phyloP scores from a whole-genome alignment of 2,113 vertebrate genomes.

The Geococcyx californianus region DNA sequence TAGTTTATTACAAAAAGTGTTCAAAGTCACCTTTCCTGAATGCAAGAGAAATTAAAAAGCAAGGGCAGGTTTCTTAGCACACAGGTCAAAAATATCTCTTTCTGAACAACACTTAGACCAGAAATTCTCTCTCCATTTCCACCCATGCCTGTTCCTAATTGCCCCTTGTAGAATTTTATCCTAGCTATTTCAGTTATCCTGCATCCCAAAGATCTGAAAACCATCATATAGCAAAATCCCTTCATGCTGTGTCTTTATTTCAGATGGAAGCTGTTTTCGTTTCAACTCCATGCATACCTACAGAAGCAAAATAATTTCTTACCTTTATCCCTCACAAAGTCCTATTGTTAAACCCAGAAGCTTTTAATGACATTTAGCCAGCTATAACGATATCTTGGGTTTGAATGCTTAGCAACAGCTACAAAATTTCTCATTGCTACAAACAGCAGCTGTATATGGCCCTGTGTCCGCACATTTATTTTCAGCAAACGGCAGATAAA shows the following conservation, averaged over 20 bases:
- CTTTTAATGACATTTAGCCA: not conserved
- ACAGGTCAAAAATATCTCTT: not conserved
- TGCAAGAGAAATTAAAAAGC: not conserved
- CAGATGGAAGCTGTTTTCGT: not conserved
- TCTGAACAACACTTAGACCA: not conserved
- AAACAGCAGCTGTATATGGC: not conserved
- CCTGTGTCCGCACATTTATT: not conserved
- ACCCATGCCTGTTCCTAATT: not conserved
- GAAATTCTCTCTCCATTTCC: not conserved
- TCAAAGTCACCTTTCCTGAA: not conserved
- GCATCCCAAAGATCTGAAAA: not conserved
- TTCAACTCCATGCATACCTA: not conserved
- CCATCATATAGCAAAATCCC: not conserved
- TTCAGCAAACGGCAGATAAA: conserved; percentile 2
- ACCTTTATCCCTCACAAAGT: not conserved
- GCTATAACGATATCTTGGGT: not conserved
- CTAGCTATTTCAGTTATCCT: not conserved
- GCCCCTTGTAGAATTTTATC: not conserved
- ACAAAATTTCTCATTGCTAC: not conserved
- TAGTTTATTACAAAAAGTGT: not conserved
- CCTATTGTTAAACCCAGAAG: not conserved
- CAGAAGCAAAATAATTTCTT: not conserved
- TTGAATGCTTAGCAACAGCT: not conserved
- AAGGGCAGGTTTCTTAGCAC: not conserved
- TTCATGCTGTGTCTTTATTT: not conserved